These are phyloP conservation scores for Drosophila cracens DNA, from an alignment of 2,888 invertebrate genomes.

Conservation along the genomic window DNA sequence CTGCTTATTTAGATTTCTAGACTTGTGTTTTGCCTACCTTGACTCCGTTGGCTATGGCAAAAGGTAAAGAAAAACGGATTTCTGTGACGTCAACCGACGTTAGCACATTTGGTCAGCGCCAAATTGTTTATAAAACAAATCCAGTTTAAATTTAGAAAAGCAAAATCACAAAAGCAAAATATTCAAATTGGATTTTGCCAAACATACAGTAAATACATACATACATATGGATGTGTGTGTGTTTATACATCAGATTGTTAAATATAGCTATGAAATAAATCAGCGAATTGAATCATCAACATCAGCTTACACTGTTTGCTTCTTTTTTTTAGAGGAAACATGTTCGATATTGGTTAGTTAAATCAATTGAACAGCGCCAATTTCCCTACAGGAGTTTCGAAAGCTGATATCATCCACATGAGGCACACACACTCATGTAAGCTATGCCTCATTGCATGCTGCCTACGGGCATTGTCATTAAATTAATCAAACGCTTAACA, in stretches of 20 bases:
- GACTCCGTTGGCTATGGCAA: constrained; percentile 27
- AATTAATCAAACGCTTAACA: constrained; percentile 76
- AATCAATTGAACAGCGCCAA: constrained; percentile 33
- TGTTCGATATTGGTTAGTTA: constrained; percentile 16
- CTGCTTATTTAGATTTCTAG: constrained; percentile 18
- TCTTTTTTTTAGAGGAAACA: not conserved
- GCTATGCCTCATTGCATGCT: constrained; percentile 42
- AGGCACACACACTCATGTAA: constrained; percentile 16
- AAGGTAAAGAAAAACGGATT: constrained; percentile 24
- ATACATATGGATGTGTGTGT: not conserved
- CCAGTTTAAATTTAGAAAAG: constrained; percentile 59
- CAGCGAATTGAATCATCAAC: constrained; percentile 16
- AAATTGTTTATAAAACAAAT: constrained; percentile 64
- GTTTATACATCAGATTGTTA: constrained; percentile 22
- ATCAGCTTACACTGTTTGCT: not conserved
- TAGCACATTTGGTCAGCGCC: constrained; percentile 25
- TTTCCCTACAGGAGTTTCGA: constrained; percentile 18
- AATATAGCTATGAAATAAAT: constrained; percentile 49
- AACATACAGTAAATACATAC: constrained; percentile 1
- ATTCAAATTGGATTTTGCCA: constrained; percentile 8
- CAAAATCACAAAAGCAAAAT: constrained; percentile 41
- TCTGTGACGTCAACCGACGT: constrained; percentile 62
- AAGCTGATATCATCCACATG: constrained; percentile 37
- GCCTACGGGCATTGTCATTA: constrained; percentile 75
- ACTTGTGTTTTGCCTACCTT: constrained; percentile 24